phyloP scores from a whole-genome alignment of 2,113 vertebrate genomes.

The Chionis minor region DNA sequence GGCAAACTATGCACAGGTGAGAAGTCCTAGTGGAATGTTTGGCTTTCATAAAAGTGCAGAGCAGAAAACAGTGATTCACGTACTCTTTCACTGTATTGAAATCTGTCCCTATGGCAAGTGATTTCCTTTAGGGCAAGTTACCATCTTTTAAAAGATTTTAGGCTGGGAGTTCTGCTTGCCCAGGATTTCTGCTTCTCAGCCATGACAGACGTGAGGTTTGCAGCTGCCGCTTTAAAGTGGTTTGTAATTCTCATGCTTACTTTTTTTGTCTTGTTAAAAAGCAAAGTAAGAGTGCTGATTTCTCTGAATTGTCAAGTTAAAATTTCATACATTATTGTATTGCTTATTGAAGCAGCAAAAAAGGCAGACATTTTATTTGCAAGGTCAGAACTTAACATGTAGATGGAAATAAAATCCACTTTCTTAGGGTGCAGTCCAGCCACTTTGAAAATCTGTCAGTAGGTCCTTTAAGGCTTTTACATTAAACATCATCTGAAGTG shows the following conservation, averaged over 20 bases:
- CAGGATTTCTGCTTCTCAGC: background rate
- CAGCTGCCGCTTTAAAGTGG: background rate
- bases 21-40: background rate
- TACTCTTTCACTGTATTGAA: background rate
- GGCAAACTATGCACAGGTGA: background rate
- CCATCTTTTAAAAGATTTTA: background rate
- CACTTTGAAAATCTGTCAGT: background rate
- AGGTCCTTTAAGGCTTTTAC: background rate
- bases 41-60: background rate
- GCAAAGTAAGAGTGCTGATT: background rate
- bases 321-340: background rate
- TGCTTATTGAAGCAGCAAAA: background rate
- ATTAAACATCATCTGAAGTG: background rate
- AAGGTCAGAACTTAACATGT: background rate
- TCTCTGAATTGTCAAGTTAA: background rate
- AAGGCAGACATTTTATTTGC: background rate
- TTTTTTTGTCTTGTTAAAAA: background rate
- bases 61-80: background rate
- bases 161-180: background rate
- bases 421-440: background rate
- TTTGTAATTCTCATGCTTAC: background rate
- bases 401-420: background rate
- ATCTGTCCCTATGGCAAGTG: background rate
- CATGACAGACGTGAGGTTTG: background rate
- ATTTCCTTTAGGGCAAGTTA: background rate